Percentiles rank a stretch among this genome's conserved stretches.
Conservation (phyloP, 2,797 vertebrate genomes). For the Eidolon dupreanum region DNA sequence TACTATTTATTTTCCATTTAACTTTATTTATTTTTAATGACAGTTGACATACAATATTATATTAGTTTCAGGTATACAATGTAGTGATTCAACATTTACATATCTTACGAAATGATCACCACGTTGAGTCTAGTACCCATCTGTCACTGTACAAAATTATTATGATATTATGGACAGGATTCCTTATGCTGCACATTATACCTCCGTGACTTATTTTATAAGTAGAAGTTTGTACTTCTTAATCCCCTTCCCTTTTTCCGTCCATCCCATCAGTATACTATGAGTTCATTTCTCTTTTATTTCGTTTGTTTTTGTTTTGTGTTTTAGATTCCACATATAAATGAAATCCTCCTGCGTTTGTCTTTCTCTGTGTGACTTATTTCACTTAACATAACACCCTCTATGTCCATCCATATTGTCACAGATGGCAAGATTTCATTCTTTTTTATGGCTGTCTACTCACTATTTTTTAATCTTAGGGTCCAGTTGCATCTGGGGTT, state of each 20-base stretch:
- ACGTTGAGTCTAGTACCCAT: background rate
- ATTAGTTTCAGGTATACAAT: background rate
- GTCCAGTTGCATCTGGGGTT: background rate
- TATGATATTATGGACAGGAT: accelerated
- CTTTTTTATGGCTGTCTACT: background rate
- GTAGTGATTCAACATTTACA: background rate
- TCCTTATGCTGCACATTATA: too few relatives aligned
- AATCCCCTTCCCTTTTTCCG: background rate
- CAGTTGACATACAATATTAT: too few relatives aligned
- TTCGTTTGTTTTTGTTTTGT: background rate
- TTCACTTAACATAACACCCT: background rate
- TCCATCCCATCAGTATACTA: background rate
- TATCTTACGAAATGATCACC: background rate
- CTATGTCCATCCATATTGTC: background rate
- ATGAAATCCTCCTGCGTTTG: background rate
- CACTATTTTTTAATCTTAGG: background rate
- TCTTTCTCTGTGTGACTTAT: background rate
- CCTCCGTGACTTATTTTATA: background rate
- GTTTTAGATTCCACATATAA: background rate
- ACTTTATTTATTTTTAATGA: background rate
- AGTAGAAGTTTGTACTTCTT: background rate
- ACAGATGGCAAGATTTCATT: background rate
- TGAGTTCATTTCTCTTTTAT: background rate
- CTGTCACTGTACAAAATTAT: background rate
- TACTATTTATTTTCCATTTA: background rate